phyloP scores from a whole-genome alignment of 2,888 invertebrate genomes.

The Mythimna albipuncta region DNA sequence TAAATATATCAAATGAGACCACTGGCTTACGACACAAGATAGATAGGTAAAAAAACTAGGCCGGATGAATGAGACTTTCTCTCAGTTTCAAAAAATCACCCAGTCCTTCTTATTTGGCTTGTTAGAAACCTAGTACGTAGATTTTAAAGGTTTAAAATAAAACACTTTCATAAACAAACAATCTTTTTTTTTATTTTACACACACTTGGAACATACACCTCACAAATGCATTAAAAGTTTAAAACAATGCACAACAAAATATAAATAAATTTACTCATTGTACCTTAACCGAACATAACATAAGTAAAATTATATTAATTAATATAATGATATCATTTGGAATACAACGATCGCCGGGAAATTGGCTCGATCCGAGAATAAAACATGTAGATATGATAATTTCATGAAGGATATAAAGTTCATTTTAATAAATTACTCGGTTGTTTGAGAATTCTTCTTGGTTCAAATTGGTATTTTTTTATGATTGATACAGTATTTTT shows the following conservation, averaged over 20 bases:
- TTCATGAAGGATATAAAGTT: background rate
- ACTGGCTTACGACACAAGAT: no score
- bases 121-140: background rate
- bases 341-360: slow-evolving; percentile 8
- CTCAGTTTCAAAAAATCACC: no score
- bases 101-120: background rate
- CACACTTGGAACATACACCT: slow-evolving; percentile 66
- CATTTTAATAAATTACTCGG: background rate
- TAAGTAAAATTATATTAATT: slow-evolving; percentile 19
- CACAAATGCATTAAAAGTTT: slow-evolving; percentile 73
- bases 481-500: no score
- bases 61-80: no score
- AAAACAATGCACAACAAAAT: slow-evolving; percentile 68
- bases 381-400: slow-evolving; percentile 6
- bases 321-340: slow-evolving; percentile 32
- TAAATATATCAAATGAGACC: no score
- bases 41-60: no score
- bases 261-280: slow-evolving; percentile 66
- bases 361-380: background rate
- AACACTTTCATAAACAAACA: slow-evolving; percentile 68
- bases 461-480: no score
- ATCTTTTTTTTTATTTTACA: slow-evolving; percentile 73
- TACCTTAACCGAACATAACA: slow-evolving; percentile 54
- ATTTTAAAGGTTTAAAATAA: slow-evolving; percentile 10
- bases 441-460: no score